Evolutionary conservation across 2,888 invertebrate species (phyloP), one percentile per base, ranked within the genome.

Genomic region (Ditylenchus weischeri): DNA sequence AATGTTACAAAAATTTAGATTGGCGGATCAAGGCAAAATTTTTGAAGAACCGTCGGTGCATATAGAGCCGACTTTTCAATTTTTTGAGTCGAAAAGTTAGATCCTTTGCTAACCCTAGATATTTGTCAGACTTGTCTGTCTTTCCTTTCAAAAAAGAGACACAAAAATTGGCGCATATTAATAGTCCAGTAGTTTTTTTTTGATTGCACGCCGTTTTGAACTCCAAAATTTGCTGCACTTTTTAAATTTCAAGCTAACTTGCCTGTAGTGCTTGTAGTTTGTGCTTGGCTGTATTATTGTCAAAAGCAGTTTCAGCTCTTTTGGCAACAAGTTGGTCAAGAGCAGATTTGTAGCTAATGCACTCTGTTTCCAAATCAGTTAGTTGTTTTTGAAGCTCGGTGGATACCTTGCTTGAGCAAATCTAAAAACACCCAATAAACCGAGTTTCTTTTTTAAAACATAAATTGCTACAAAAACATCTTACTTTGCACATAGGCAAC

Each of bases 401-500:
- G 36, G 74, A 51, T 48, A 79, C 69, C 38, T 73, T 73, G 29
- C 73, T 74, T 15, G 80, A 74, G 67, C 81, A 81, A 49, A 79
- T 78, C 77, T 79, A 57, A 57, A 75, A 65, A 62, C 19, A 50
- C 36, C n/a, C 11, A 54, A 23, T 54, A 50, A 43, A 68, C 18
- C 23, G 8, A 49, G 21, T 54, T 51, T 19, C n/a, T 50, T 51
- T 51, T 13, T 18, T 13, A 35, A 13, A 4, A 38, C 0, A 7
- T 1, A 62, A 19, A 2, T 43, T 38, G 6, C 47, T 13, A 43
- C 11, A 58, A 66, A 47, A 50, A 61, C n/a, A 4, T 23, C n/a
- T 54, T 60, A 81, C 80, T 70, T 71, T 72, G 64, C 81, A 81
- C 51, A 81, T 71, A 10, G 81, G 80, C 54, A 78, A 72, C 23